phyloP scores from a whole-genome alignment of 64 coral and sea anemone genomes.

The Porites lutea region DNA sequence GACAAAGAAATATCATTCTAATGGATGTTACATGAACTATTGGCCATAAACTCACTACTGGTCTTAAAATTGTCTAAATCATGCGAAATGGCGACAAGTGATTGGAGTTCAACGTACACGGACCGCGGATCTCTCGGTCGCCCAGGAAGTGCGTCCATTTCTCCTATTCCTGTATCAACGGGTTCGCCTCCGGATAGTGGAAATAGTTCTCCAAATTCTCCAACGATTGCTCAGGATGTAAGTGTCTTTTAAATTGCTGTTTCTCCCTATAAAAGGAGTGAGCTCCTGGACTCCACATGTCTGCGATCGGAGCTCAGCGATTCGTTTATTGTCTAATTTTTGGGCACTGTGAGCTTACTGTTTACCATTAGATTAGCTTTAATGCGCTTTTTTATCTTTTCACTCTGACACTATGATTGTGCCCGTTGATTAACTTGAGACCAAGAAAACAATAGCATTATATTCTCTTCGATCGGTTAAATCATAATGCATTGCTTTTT shows the following conservation, averaged over 20 bases:
- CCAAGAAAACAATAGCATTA: no score
- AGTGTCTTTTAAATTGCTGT: background rate
- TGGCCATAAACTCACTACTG: background rate
- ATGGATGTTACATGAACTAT: conserved; percentile 46
- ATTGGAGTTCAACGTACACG: conserved; percentile 49
- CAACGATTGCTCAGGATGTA: conserved; percentile 78
- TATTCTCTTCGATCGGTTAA: no score
- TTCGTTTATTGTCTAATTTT: no score
- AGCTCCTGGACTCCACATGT: background rate
- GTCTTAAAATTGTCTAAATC: background rate
- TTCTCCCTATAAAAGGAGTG: background rate
- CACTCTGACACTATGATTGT: no score
- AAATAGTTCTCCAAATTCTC: conserved; percentile 77
- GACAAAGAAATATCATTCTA: background rate
- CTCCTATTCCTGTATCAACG: conserved; percentile 69
- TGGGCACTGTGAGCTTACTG: no score
- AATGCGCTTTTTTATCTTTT: no score
- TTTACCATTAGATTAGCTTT: no score
- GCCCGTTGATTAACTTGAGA: no score
- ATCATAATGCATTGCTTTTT: no score
- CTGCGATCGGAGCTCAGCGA: no score
- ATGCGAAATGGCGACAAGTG: conserved; percentile 49
- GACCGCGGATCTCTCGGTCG: conserved; percentile 27
- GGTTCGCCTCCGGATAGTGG: conserved; percentile 83
- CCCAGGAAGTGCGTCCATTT: conserved; percentile 41